Evolutionary conservation across 2,797 vertebrate genomes (phyloP).

Genomic region (Cynodonichthys magdalenae): DNA sequence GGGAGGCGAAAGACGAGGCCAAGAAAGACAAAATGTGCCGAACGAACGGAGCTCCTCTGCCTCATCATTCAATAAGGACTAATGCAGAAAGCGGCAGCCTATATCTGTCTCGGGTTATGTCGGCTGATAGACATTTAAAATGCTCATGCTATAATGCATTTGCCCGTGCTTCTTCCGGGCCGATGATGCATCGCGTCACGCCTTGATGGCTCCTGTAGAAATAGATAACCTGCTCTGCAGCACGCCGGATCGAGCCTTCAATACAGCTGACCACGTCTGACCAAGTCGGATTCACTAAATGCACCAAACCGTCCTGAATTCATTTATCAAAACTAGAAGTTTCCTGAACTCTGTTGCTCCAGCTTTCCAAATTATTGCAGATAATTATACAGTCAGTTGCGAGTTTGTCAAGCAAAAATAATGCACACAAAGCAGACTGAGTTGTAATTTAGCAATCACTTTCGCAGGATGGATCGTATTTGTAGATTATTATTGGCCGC

Average conservation of each 20-base stretch:
- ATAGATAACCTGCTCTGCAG: slow-evolving; percentile 54
- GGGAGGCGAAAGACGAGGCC: slow-evolving; percentile 34
- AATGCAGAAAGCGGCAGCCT: slow-evolving; percentile 68
- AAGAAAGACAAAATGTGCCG: slow-evolving; percentile 47
- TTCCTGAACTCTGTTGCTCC: slow-evolving; percentile 36
- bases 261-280: slow-evolving; percentile 29
- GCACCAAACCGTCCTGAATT: not conserved
- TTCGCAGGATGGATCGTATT: not conserved
- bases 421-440: slow-evolving; percentile 20
- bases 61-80: slow-evolving; percentile 70
- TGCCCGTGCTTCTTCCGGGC: slow-evolving; percentile 55
- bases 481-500: not conserved
- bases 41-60: slow-evolving; percentile 47
- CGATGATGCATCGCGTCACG: slow-evolving; percentile 60
- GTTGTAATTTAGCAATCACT: slow-evolving; percentile 14
- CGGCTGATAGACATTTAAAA: slow-evolving; percentile 66
- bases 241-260: slow-evolving; percentile 27
- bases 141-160: slow-evolving; percentile 66
- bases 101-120: slow-evolving; percentile 72
- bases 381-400: slow-evolving; percentile 24
- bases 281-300: slow-evolving; percentile 14
- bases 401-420: slow-evolving; percentile 24
- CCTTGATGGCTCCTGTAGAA: slow-evolving; percentile 52
- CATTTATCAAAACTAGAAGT: slow-evolving; percentile 32
- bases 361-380: slow-evolving; percentile 35